Percentiles rank a stretch among this genome's conserved stretches.
These are phyloP conservation scores for Cinara cedri DNA, from an alignment of 2,888 invertebrate species.

Conservation along the genomic window DNA sequence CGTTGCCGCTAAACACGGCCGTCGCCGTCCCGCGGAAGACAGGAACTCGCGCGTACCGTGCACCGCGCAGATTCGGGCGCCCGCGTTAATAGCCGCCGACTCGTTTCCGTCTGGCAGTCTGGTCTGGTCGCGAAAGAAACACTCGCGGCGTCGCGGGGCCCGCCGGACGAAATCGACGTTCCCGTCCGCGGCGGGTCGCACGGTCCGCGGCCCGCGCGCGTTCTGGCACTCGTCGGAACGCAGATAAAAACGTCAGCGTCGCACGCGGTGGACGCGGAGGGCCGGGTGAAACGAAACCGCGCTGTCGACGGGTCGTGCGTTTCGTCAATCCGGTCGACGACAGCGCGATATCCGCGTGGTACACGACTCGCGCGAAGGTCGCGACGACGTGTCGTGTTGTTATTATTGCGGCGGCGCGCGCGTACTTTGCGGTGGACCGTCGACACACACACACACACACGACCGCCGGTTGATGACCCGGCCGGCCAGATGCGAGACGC, in stretches of 20 bases:
- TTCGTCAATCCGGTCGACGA: not conserved
- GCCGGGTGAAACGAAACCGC: not conserved
- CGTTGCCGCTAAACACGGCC: too few relatives aligned
- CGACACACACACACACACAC: conserved; percentile 22
- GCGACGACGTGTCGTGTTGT: too few relatives aligned
- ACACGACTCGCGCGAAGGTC: too few relatives aligned
- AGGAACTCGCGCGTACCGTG: not conserved
- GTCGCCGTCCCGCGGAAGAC: too few relatives aligned
- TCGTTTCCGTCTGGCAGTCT: too few relatives aligned
- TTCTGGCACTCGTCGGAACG: conserved; percentile 22
- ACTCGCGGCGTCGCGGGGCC: too few relatives aligned
- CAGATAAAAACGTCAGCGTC: conserved; percentile 1
- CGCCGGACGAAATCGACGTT: not conserved
- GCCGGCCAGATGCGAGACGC: conserved; percentile 12
- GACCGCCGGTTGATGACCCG: conserved; percentile 2
- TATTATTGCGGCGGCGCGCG: too few relatives aligned
- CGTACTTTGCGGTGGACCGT: not conserved
- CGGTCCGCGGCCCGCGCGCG: not conserved
- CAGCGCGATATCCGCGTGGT: not conserved
- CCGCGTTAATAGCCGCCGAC: too few relatives aligned
- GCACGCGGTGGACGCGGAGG: too few relatives aligned
- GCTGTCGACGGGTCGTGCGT: not conserved
- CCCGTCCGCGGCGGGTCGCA: not conserved
- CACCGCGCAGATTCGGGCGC: too few relatives aligned
- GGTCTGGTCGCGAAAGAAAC: not conserved